Evolutionary conservation across 2,888 invertebrate genomes (phyloP), one percentile per base, ranked within the genome.

Genomic region (Xylota segnis): DNA sequence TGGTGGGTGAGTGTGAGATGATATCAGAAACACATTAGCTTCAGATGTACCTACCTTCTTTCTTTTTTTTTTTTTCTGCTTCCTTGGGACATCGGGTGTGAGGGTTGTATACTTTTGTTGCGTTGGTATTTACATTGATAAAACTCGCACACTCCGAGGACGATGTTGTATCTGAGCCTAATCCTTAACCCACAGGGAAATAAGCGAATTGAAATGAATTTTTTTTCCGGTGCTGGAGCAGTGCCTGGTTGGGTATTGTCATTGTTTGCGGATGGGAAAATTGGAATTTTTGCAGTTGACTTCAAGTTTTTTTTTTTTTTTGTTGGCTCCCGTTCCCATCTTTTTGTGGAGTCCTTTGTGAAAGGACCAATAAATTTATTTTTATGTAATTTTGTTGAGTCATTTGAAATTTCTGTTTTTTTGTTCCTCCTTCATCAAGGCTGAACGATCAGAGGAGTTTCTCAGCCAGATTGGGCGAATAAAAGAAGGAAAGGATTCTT

Each of bases 21-120:
- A 72, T 72, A 83, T 83, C 77, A 83, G 77, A 83, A 83, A 83
- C 68, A 83, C 83, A 83, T 83, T 77, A 83, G 76, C 76, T 65
- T 66, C 65, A 59, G 63, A 66, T 79, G 40, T 50, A 40, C 63
- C 16, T 40, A n/a, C 6, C 23, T 29, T 23, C 18, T 52, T 32
- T 50, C 10, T 16, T 18, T 14, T n/a, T 23, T 23, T 23, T 23
- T 23, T 3, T 23, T 23, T 3, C 23, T 23, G 1, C 23, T 23
- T 23, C 2, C 23, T 54, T 14, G n/a, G 16, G 5, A n/a, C n/a
- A n/a, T n/a, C n/a, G 45, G 29, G 18, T 58, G 45, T n/a, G 63
- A 43, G 59, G 3, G 12, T 43, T 58, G 71, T 56, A 47, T 56
- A 58, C 56, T 65, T 63, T 70, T 65, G 71, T 50, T 71, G 71